Base-by-base conservation (phyloP, 2,888 invertebrate species). In the Ennomos erosarius region DNA sequence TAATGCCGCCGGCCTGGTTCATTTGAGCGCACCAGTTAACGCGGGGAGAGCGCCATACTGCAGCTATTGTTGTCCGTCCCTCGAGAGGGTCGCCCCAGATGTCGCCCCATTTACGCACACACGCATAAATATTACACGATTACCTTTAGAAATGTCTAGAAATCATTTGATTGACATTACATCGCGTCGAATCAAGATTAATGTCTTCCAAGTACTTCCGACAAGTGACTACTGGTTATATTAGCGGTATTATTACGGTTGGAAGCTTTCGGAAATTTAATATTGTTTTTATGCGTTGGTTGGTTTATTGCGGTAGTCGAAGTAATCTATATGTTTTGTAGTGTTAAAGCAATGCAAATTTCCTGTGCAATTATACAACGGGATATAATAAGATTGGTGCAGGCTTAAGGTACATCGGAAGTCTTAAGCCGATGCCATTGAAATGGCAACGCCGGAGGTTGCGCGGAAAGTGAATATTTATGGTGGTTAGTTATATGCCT, bases 11-110 rank as follows among this genome's bases (percentile, higher is more conserved):
- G 79, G 82, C 71, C 73, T 79, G 82, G 87, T 78, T 87, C 90
- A 90, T 79, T 90, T 81, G 88, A 88, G 84, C 91, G 91, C 86
- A 90, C 90, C 89, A 87, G 75, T 90, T 75, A 75, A 78, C 84
- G 81, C 81, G 84, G 88, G 84, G 84, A 82, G 82, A 80, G 80
- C 75, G 79, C 79, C 75, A 78, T 82, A 80, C 77, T 82, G 82
- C 81, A 78, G 85, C 90, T 90, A 90, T 91, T 91, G 90, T 92
- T 88, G 80, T 84, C 82, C 81, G 78, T 86, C 91, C 90, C 88
- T 69, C 66, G 84, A 82, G 90, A 86, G 84, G 85, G 81, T 80
- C 76, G 77, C 70, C 79, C 74, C 77, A 81, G 75, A 79, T 82
- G 78, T 80, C 85, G 88, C 70, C 87, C 88, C 80, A 88, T 70